Conservation (phyloP, 2,797 vertebrate species). For the Enteromius mattozi region DNA sequence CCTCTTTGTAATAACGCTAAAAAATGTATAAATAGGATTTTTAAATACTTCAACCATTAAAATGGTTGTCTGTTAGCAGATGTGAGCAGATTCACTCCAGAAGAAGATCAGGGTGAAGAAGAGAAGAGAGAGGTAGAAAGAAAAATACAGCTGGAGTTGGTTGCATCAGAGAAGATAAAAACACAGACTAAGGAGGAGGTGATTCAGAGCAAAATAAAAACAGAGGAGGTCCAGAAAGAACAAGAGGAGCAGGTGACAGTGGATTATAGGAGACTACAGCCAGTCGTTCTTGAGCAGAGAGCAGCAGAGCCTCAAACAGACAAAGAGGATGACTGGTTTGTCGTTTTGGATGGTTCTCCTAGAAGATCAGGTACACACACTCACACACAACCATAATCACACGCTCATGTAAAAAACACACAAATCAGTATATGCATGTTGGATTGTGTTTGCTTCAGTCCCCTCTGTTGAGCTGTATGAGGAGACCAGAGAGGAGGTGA, state of each 20-base stretch:
- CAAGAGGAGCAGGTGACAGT: neutral
- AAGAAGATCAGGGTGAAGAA: conserved; percentile 22
- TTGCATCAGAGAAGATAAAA: neutral
- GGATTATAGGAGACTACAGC: conserved; percentile 40
- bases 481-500: neutral
- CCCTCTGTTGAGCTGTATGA: conserved; percentile 1
- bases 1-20: neutral
- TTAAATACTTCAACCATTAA: neutral
- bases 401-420: neutral
- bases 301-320: conserved; percentile 50
- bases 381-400: neutral
- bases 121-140: neutral
- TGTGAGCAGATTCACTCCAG: neutral
- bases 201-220: conserved; percentile 19
- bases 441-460: conserved; percentile 36
- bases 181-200: neutral
- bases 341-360: conserved; percentile 64
- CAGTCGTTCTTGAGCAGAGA: conserved; percentile 54
- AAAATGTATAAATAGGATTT: neutral
- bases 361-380: conserved; percentile 55
- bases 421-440: neutral
- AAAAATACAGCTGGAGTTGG: conserved; percentile 24
- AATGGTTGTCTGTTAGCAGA: neutral
- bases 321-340: conserved; percentile 70
- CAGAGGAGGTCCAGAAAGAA: conserved; percentile 23